These are phyloP conservation scores for Phymatocera aterrima DNA, from an alignment of 2,888 invertebrate genomes.

Conservation along the genomic window DNA sequence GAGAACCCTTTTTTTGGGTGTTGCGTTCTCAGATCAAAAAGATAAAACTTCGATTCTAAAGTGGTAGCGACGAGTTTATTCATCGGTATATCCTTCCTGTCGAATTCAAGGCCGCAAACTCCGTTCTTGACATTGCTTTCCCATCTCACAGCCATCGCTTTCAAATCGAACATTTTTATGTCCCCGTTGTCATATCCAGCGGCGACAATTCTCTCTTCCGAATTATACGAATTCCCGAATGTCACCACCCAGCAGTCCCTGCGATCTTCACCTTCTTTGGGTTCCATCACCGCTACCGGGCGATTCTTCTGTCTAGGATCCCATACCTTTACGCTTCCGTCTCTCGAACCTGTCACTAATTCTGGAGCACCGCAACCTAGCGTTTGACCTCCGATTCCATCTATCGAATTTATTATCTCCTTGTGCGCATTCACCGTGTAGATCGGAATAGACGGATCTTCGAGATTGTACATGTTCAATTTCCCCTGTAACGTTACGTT, in stretches of 20 bases:
- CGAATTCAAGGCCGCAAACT: slow-evolving; percentile 92
- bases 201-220: slow-evolving; percentile 89
- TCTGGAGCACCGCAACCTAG: slow-evolving; percentile 95
- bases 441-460: slow-evolving; percentile 82
- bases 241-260: slow-evolving; percentile 96
- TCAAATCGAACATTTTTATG: slow-evolving; percentile 93
- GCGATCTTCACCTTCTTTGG: slow-evolving; percentile 81
- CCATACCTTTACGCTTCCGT: slow-evolving; percentile 97
- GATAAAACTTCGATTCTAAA: slow-evolving; percentile 91
- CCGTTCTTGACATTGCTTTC: slow-evolving; percentile 96
- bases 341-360: slow-evolving; percentile 94
- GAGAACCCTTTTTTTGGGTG: slow-evolving; percentile 93
- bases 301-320: slow-evolving; percentile 92
- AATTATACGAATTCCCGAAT: slow-evolving; percentile 94
- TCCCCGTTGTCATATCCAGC: slow-evolving; percentile 99
- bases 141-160: slow-evolving; percentile 90
- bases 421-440: slow-evolving; percentile 89
- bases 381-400: slow-evolving; percentile 89
- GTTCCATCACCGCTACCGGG: slow-evolving; percentile 94
- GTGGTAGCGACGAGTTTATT: slow-evolving; percentile 96
- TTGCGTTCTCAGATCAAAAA: slow-evolving; percentile 92
- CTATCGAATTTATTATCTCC: slow-evolving; percentile 93
- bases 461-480: slow-evolving; percentile 78
- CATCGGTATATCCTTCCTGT: slow-evolving; percentile 95
- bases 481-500: slow-evolving; percentile 83